Conservation (phyloP, 2,888 invertebrate species). For the Saturnia pavonia region DNA sequence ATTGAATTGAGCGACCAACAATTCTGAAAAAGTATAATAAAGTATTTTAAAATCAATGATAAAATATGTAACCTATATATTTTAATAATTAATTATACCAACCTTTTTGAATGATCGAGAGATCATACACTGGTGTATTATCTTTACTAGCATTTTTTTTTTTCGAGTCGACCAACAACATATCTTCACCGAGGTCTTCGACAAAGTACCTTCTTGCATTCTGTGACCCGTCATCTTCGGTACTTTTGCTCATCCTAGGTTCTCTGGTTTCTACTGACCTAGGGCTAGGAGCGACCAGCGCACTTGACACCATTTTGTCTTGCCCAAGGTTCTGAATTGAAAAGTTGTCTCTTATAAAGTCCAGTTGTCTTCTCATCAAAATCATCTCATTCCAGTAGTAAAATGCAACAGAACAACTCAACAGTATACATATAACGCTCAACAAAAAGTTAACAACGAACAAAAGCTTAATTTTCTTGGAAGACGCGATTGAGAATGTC, state of each 20-base stretch:
- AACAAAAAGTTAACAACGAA: conserved; percentile 72
- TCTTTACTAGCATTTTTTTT: conserved; percentile 59
- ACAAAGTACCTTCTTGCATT: conserved; percentile 61
- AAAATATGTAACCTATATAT: background rate
- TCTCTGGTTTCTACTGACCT: conserved; percentile 49
- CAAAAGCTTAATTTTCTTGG: conserved; percentile 75
- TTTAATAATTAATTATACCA: conserved; percentile 1
- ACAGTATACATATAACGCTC: conserved; percentile 65
- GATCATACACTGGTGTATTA: conserved; percentile 45
- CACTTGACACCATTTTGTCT: conserved; percentile 53
- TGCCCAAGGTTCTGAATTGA: conserved; percentile 54
- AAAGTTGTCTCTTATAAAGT: conserved; percentile 62
- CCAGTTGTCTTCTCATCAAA: conserved; percentile 65
- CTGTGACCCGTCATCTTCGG: conserved; percentile 40
- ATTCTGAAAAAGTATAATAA: conserved; percentile 49
- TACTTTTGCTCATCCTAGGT: conserved; percentile 45
- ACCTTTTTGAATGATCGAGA: conserved; percentile 62
- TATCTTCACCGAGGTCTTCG: conserved; percentile 67
- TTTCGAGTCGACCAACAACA: conserved; percentile 66
- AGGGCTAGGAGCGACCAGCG: conserved; percentile 50
- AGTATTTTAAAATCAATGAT: background rate
- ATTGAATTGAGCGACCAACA: conserved; percentile 68
- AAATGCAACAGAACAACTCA: conserved; percentile 67
- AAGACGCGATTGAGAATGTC: conserved; percentile 75
- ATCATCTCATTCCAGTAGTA: conserved; percentile 75